Evolutionary conservation across 2,888 invertebrate species (phyloP).

Genomic region (Dichetophora obliterata): DNA sequence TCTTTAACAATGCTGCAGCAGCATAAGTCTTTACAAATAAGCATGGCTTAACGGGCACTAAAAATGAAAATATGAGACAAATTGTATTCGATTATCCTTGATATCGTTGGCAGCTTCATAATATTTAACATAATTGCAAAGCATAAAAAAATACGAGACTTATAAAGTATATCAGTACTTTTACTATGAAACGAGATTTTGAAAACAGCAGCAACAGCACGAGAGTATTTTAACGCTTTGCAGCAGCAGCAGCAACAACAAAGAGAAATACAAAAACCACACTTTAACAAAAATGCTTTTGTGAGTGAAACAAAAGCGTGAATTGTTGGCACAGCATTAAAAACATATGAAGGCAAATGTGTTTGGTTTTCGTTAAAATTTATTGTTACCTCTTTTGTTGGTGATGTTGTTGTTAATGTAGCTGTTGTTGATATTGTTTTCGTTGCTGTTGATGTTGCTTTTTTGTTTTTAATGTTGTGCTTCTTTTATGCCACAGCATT

Average conservation of each 20-base stretch:
- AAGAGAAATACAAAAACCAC: not conserved
- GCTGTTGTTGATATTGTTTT: not conserved
- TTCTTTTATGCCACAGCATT: not conserved
- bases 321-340: too few species aligned
- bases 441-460: not conserved
- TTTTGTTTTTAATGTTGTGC: not conserved
- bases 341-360: not conserved
- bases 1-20: too few species aligned
- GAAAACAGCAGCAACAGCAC: not conserved
- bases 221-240: too few species aligned
- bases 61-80: not conserved
- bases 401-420: too few species aligned
- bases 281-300: not conserved
- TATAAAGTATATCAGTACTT: too few species aligned
- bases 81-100: not conserved
- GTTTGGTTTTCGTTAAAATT: not conserved
- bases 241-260: not conserved
- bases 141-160: not conserved
- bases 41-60: too few species aligned
- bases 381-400: not conserved
- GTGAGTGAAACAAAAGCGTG: not conserved
- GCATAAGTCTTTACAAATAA: too few species aligned
- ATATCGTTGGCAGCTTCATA: not conserved
- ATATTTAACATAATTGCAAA: constrained; percentile 8
- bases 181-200: too few species aligned